Evolutionary conservation across 64 coral and sea anemone species (phyloP), one percentile per base, ranked within the genome.

Genomic region (Actinia equina): DNA sequence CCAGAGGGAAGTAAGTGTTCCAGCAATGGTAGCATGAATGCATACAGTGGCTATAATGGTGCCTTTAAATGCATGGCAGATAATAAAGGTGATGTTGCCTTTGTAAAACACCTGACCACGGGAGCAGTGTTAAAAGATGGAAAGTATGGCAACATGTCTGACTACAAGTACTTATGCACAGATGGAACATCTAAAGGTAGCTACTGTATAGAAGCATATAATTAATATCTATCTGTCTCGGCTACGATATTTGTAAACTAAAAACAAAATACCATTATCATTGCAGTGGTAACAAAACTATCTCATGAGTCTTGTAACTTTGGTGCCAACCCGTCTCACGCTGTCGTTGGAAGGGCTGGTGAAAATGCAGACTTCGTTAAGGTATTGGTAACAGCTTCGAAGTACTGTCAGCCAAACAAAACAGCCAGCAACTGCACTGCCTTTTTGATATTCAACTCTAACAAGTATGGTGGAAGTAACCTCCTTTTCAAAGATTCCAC

Each of bases 401-500:
- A 0, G 43, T 44, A 6, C 17, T 81, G 78, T 49, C 42, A 81
- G 20, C 78, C 78, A 44, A 37, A 30, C 43, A 79, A 18, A 18
- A 14, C 53, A 19, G 77, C 85, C 42, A 44, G 44, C 7, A 16
- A 65, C 2, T 78, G 23, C 3, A 18, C 17, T 9, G 22, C 0
- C 9, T 79, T 25, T 77, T 91, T 55, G 81, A 85, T n/a, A 64
- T 91, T 18, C 85, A 53, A 85, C 52, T 91, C 89, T 44, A 79
- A 41, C 0, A 86, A 26, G 37, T 91, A 91, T 23, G n/a, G 15
- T 14, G 44, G 37, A 7, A 23, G 59, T 0, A 86, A 89, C 60
- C 90, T 95, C 25, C 61, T 95, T 19, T 95, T 95, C 51, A 92
- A 92, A 89, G 87, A 92, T 57, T 95, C 89, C 2, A 89, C 94